These are phyloP conservation scores for Heterodera carotae DNA, from an alignment of 1,140 invertebrate species.

Conservation along the genomic window DNA sequence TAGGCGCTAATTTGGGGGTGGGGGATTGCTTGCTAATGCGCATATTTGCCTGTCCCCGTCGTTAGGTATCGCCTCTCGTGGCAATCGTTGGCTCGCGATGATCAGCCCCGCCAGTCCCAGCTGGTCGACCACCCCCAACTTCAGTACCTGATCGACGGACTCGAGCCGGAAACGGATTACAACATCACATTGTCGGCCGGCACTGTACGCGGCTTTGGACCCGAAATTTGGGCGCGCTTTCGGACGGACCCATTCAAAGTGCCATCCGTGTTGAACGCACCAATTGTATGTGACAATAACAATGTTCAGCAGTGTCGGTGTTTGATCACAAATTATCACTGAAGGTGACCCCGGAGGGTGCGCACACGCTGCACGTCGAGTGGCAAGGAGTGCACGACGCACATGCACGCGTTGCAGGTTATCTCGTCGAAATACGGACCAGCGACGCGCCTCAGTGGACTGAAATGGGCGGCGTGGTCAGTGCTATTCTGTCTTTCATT, in stretches of 20 bases:
- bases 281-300: constrained; percentile 12
- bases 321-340: background rate
- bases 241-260: constrained; percentile 62
- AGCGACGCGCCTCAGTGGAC: constrained; percentile 57
- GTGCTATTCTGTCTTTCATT: background rate
- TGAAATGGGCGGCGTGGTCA: constrained; percentile 53
- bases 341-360: constrained; percentile 60
- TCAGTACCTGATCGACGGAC: constrained; percentile 59
- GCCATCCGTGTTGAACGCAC: constrained; percentile 49
- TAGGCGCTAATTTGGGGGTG: too few relatives aligned
- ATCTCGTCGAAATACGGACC: constrained; percentile 61
- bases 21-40: background rate
- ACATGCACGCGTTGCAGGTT: constrained; percentile 60
- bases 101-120: constrained; percentile 51
- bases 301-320: background rate
- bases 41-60: background rate
- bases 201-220: constrained; percentile 54
- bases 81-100: constrained; percentile 46
- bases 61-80: constrained; percentile 49
- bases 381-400: constrained; percentile 61
- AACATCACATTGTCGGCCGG: constrained; percentile 64
- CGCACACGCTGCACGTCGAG: constrained; percentile 59
- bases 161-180: constrained; percentile 61
- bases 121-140: constrained; percentile 64
- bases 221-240: constrained; percentile 63